Conservation (phyloP, 1,140 invertebrate species). For the Bombus vancouverensis region DNA sequence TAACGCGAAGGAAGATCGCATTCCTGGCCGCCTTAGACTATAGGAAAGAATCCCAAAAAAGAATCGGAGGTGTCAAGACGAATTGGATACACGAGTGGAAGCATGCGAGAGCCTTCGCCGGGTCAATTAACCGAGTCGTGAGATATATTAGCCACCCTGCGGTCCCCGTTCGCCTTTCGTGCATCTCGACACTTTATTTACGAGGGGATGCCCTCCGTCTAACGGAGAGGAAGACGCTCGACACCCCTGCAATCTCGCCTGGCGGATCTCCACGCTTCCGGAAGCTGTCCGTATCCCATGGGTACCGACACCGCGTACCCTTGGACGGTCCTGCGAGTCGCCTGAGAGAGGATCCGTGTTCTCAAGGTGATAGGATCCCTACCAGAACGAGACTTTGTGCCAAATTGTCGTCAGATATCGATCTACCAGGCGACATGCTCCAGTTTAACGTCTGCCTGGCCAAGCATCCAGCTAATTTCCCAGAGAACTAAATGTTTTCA, state of each 20-base stretch:
- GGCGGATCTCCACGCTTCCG: constrained; percentile 79
- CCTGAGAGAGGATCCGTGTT: neutral
- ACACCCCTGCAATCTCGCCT: constrained; percentile 65
- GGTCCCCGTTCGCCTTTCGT: constrained; percentile 52
- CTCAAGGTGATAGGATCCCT: constrained; percentile 18
- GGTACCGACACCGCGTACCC: constrained; percentile 12
- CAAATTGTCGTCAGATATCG: constrained; percentile 18
- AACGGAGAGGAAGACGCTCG: constrained; percentile 49
- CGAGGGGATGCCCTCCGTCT: constrained; percentile 60
- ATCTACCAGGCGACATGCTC: constrained; percentile 20
- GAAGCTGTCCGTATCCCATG: constrained; percentile 78
- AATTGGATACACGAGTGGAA: constrained; percentile 64
- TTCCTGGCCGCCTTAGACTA: constrained; percentile 56
- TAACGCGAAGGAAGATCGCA: constrained; percentile 59
- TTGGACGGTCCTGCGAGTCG: neutral
- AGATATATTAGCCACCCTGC: constrained; percentile 72
- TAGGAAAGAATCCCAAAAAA: constrained; percentile 55
- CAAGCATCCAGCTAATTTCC: neutral
- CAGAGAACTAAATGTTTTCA: neutral
- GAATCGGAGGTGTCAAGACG: constrained; percentile 65
- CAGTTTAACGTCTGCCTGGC: neutral
- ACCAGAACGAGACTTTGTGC: constrained; percentile 17
- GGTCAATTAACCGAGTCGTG: constrained; percentile 75
- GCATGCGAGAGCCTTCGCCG: constrained; percentile 57
- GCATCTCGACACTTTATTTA: constrained; percentile 69